Conservation (phyloP, 2,113 vertebrate species). For the Xenotilapia flavipinnis region DNA sequence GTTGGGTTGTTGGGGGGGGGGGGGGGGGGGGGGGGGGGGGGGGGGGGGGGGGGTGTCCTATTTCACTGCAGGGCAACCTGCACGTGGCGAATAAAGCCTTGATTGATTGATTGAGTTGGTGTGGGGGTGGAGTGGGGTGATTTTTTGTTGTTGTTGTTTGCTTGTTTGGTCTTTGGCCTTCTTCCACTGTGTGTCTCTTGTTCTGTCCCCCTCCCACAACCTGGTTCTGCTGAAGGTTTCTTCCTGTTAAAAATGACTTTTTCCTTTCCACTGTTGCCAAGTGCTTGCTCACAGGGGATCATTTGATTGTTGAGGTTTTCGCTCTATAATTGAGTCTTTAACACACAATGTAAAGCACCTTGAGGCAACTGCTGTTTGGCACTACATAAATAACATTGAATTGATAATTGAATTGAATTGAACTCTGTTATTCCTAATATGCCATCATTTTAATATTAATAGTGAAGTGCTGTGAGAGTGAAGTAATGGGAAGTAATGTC, state of each 20-base stretch:
- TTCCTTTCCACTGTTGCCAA: neutral
- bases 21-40: no score
- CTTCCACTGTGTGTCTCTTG: neutral
- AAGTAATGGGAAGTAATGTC: neutral
- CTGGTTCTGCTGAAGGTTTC: neutral
- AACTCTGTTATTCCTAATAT: neutral
- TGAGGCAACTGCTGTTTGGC: neutral
- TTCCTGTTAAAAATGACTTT: neutral
- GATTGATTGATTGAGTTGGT: neutral
- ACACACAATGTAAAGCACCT: neutral
- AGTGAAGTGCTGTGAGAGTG: neutral
- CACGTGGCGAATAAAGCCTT: neutral
- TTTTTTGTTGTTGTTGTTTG: neutral
- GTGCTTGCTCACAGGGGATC: neutral
- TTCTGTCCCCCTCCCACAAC: neutral
- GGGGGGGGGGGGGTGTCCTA: accelerated
- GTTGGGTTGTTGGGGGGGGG: no score
- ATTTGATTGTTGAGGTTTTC: neutral
- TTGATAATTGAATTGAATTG: neutral
- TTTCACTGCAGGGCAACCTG: neutral
- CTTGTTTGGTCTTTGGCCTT: neutral
- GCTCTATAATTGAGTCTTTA: neutral
- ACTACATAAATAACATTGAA: neutral
- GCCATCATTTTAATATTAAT: neutral
- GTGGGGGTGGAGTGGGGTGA: neutral